Conservation (phyloP, 2,888 invertebrate species). For the Polia nebulosa region DNA sequence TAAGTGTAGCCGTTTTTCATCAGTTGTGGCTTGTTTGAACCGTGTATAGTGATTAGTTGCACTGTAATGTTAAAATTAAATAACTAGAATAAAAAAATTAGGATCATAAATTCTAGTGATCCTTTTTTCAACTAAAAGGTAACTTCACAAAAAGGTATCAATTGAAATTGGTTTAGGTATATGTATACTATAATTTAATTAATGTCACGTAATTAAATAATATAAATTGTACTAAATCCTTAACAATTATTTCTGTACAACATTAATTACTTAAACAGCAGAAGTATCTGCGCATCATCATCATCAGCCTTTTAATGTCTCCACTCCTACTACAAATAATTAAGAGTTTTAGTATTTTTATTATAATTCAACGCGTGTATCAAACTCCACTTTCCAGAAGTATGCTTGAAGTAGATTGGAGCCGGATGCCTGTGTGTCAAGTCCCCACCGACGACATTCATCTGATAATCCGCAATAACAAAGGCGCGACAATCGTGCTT, state of each 20-base stretch:
- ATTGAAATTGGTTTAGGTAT: background rate
- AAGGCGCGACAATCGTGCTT: constrained; percentile 54
- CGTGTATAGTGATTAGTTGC: constrained; percentile 36
- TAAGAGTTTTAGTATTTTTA: constrained; percentile 3
- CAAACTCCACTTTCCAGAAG: constrained; percentile 40
- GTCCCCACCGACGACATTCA: constrained; percentile 42
- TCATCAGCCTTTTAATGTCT: no score
- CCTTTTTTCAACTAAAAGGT: background rate
- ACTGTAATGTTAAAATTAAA: constrained; percentile 41
- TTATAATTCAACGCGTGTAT: constrained; percentile 13
- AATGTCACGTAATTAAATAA: background rate
- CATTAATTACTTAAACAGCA: background rate
- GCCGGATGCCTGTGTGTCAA: constrained; percentile 40
- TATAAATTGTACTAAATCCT: background rate
- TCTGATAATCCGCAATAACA: constrained; percentile 28
- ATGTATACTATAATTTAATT: background rate
- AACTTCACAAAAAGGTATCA: background rate
- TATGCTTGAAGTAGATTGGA: constrained; percentile 39
- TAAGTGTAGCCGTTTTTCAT: constrained; percentile 62
- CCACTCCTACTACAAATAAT: background rate
- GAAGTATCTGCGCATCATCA: background rate
- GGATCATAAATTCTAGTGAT: background rate
- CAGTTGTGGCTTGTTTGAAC: constrained; percentile 22
- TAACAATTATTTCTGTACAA: background rate
- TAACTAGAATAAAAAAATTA: no score